Base-by-base conservation (phyloP, 2,113 vertebrate species). In the Lutjanus erythropterus region DNA sequence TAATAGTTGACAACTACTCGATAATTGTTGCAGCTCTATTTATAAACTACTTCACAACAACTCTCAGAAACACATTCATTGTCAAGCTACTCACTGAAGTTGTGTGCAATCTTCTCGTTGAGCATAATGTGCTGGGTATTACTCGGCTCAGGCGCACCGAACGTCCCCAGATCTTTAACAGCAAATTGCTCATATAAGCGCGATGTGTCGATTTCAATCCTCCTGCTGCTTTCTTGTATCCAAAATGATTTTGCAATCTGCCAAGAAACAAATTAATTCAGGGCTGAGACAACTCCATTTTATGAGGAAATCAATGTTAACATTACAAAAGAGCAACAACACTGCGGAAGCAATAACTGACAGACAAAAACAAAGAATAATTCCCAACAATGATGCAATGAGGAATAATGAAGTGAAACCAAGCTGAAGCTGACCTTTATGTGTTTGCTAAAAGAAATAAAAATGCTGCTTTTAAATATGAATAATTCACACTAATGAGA, bases 221-320 rank as follows among this genome's bases (percentile, higher is more conserved):
- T 93, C 78, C 59, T 16, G 39, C 2, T 21, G 0, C 69, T 84
- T 35, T 91, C 83, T 72, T 87, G 86, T 21, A 21, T 86, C 96
- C 95, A 96, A 71, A 96, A 69, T 19, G 96, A 96, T 78, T 96
- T 96, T 12, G 84, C 92, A 75, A 97, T 94, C 96, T 96, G 92
- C 80, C 85, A 88, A 90, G 73, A 86, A 74, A 85, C 23, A 90
- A 86, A 84, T 75, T 8, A 67, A 75, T 73, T 85, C 44, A 70
- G 44, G 1, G 2, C 7, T 16, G 37, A 56, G 60, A 78, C 73
- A 53, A 67, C 69, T 80, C 70, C 16, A 39, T 75, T 68, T 75
- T 62, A 58, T 33, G 29, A 80, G 52, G 49, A 81, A 82, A 79
- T 76, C 81, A 53, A 73, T 86, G 67, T 56, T 68, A 35, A 58